Conservation (phyloP, 2,113 vertebrate species). For the Esox niger region DNA sequence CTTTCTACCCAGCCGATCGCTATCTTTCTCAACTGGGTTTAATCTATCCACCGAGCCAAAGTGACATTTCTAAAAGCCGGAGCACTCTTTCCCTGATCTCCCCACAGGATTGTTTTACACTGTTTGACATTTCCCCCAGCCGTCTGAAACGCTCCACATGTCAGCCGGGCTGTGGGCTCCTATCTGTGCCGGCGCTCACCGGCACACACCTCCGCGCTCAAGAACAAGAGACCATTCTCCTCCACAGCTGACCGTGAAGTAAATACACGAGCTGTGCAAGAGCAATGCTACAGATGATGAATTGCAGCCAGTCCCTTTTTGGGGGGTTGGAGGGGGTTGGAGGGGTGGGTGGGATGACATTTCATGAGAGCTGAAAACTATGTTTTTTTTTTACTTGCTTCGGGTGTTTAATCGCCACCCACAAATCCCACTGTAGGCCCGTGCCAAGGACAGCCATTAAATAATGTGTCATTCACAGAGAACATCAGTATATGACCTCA, state of each 20-base stretch:
- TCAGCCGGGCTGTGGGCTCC: neutral
- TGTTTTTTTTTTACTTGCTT: neutral
- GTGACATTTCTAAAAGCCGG: too few species aligned
- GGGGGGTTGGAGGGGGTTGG: neutral
- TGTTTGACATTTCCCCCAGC: too few species aligned
- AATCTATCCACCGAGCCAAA: too few species aligned
- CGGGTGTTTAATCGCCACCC: neutral
- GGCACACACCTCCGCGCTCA: neutral
- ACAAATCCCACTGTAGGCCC: neutral
- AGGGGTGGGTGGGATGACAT: neutral
- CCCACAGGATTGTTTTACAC: too few species aligned
- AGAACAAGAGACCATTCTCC: neutral
- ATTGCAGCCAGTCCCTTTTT: too few species aligned
- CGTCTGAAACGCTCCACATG: neutral
- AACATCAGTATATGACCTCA: neutral
- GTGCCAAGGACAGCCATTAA: neutral
- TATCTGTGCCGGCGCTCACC: neutral
- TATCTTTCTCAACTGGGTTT: too few species aligned
- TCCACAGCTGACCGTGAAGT: neutral
- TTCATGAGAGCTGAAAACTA: neutral
- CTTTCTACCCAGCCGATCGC: too few species aligned
- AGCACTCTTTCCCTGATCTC: too few species aligned
- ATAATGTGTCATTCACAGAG: neutral
- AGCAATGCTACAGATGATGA: neutral
- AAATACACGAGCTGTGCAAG: neutral